These are phyloP conservation scores for Agrilus biguttatus DNA, from an alignment of 2,888 invertebrate genomes.

Conservation along the genomic window DNA sequence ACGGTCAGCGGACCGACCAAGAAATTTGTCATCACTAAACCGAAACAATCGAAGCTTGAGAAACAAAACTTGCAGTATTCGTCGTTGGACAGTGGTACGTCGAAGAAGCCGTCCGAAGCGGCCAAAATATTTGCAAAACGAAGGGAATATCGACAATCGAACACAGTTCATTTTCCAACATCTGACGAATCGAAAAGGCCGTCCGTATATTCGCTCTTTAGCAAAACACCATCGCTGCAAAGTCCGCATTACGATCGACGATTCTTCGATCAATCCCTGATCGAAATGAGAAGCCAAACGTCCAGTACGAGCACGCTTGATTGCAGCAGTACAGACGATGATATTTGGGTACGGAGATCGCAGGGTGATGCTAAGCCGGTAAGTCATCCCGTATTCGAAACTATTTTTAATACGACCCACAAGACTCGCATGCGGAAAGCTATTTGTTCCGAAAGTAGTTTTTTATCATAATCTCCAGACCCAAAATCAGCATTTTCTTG, in stretches of 20 bases:
- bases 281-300: constrained; percentile 66
- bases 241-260: constrained; percentile 62
- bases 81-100: constrained; percentile 15
- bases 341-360: constrained; percentile 55
- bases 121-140: constrained; percentile 35
- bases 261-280: constrained; percentile 69
- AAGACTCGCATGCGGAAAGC: no score
- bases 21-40: constrained; percentile 40
- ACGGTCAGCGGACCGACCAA: constrained; percentile 33
- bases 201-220: constrained; percentile 47
- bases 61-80: neutral
- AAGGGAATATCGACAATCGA: constrained; percentile 39
- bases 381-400: constrained; percentile 20
- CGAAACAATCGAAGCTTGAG: constrained; percentile 19
- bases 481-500: no score
- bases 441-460: no score
- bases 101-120: constrained; percentile 30
- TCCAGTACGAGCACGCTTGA: constrained; percentile 45
- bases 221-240: constrained; percentile 32
- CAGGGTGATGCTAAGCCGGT: constrained; percentile 39
- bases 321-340: constrained; percentile 38
- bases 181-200: constrained; percentile 42
- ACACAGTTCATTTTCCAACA: constrained; percentile 55
- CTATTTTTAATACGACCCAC: no score
- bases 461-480: no score